A percentile compares a stretch with the other conserved stretches of the same genome.
These are phyloP conservation scores for Rhagoletis zephyria DNA, from an alignment of 1,140 invertebrate genomes.

Conservation along the genomic window DNA sequence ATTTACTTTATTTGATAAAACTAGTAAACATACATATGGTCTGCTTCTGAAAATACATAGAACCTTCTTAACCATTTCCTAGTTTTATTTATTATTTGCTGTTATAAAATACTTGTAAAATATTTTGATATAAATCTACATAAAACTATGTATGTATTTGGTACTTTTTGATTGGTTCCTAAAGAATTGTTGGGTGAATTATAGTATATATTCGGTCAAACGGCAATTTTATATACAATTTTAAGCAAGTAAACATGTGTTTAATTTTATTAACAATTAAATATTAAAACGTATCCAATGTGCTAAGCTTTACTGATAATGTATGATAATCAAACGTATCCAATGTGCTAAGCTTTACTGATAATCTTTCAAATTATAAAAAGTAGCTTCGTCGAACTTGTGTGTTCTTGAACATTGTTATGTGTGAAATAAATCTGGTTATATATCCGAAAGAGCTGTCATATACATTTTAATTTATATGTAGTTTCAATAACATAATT, in stretches of 20 bases:
- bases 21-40: conserved; percentile 28
- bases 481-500: neutral
- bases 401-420: neutral
- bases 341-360: too few species aligned
- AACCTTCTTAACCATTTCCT: neutral
- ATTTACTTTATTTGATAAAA: conserved; percentile 40
- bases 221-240: neutral
- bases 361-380: too few species aligned
- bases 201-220: neutral
- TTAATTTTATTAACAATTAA: neutral
- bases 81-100: neutral
- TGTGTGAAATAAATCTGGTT: neutral
- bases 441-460: neutral
- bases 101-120: neutral
- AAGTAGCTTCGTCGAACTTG: too few species aligned
- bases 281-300: neutral
- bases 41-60: conserved; percentile 12
- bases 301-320: neutral
- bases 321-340: too few species aligned
- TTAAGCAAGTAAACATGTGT: neutral
- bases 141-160: neutral
- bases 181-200: too few species aligned
- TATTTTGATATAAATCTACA: neutral
- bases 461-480: neutral
- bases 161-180: neutral